phyloP scores from a whole-genome alignment of 2,113 vertebrate species.

The rat (Rattus norvegicus) region GRCr8 NC_086025.1:132618001-132618500 shows the following conservation, averaged over 20 bases:
- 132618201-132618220: slow-evolving; percentile 44
- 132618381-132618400: slow-evolving; percentile 82
- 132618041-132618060: slow-evolving; percentile 73
- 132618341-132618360: slow-evolving; percentile 66
- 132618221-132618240: slow-evolving; percentile 82
- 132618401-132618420: slow-evolving; percentile 81
- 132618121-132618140: background rate
- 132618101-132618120: background rate
- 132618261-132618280: slow-evolving; percentile 80
- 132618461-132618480: slow-evolving; percentile 45
- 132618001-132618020: slow-evolving; percentile 54
- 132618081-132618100: background rate
- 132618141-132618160: background rate
- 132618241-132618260: slow-evolving; percentile 84
- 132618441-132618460: slow-evolving; percentile 7
- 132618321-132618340: slow-evolving; percentile 79
- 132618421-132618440: slow-evolving; percentile 20
- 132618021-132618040: slow-evolving; percentile 56
- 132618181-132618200: slow-evolving; percentile 48
- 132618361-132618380: slow-evolving; percentile 84
- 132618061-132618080: slow-evolving; percentile 24
- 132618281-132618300: slow-evolving; percentile 80
- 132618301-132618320: slow-evolving; percentile 82
- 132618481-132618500: background rate
- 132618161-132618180: slow-evolving; percentile 14